These are phyloP conservation scores for Ctena decussata DNA, from an alignment of 2,888 invertebrate species.

Conservation along the genomic window DNA sequence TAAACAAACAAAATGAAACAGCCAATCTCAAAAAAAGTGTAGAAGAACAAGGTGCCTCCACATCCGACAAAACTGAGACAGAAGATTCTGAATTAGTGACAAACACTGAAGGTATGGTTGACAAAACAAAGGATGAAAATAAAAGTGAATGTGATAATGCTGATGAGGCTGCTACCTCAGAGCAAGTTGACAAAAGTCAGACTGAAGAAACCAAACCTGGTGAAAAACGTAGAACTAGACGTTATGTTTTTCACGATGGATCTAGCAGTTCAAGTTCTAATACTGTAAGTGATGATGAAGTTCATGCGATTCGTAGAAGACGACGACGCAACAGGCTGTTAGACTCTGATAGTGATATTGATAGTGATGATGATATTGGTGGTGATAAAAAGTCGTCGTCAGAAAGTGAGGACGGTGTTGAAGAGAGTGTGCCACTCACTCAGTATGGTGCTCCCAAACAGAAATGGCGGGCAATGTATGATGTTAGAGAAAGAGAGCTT, in stretches of 20 bases:
- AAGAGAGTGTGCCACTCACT: conserved; percentile 62
- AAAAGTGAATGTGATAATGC: neutral
- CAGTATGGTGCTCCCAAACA: conserved; percentile 86
- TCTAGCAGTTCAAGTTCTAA: conserved; percentile 18
- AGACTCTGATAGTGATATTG: conserved; percentile 37
- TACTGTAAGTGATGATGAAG: neutral
- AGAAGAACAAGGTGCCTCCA: neutral
- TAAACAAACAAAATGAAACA: neutral
- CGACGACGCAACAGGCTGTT: neutral
- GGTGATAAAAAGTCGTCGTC: conserved; percentile 38
- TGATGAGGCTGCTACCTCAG: conserved; percentile 2
- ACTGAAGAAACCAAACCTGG: neutral
- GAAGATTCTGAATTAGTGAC: neutral
- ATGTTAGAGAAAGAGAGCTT: conserved; percentile 89
- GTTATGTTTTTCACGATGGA: conserved; percentile 2
- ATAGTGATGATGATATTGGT: conserved; percentile 41
- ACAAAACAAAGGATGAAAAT: neutral
- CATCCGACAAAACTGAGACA: neutral
- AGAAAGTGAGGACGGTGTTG: conserved; percentile 59
- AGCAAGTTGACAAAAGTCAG: neutral
- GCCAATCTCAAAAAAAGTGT: neutral
- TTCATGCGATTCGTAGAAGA: neutral
- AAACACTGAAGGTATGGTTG: neutral
- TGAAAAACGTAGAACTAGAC: conserved; percentile 6
- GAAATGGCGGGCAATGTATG: conserved; percentile 90